Evolutionary conservation across 2,113 vertebrate species (phyloP).

Genomic region (Danio rerio): DNA sequence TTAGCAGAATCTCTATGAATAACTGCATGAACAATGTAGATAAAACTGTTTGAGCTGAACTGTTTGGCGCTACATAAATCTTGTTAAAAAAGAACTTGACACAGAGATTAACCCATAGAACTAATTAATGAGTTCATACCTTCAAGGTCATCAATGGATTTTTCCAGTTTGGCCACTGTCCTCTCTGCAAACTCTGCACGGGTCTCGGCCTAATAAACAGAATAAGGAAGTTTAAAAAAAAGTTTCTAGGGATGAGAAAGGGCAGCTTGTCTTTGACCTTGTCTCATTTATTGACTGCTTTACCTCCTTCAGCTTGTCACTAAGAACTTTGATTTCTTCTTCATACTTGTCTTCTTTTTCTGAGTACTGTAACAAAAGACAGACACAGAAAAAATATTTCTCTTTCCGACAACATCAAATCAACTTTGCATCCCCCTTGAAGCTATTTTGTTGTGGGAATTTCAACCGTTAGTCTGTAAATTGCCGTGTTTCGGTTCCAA

Average conservation of each 20-base stretch:
- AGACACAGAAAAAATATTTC: not conserved
- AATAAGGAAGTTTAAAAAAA: constrained; percentile 24
- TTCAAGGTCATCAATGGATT: constrained; percentile 98
- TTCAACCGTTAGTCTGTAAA: not conserved
- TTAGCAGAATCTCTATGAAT: not conserved
- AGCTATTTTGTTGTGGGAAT: not conserved
- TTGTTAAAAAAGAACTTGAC: not conserved
- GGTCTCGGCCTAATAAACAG: constrained; percentile 89
- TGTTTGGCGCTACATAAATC: not conserved
- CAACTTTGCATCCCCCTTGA: not conserved
- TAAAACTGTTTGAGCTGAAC: not conserved
- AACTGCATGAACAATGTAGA: not conserved
- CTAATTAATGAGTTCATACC: constrained; percentile 76
- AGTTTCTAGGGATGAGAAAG: not conserved
- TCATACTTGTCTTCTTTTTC: constrained; percentile 99
- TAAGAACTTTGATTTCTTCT: constrained; percentile 97
- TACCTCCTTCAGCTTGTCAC: constrained; percentile 98
- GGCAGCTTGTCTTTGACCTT: not conserved
- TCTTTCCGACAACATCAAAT: not conserved
- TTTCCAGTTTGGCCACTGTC: constrained; percentile 97
- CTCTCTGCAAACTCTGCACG: constrained; percentile 98
- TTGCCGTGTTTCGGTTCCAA: constrained; percentile 1
- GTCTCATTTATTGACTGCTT: not conserved
- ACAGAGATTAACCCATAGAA: not conserved
- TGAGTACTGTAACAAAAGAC: constrained; percentile 85